These are phyloP conservation scores for Guaruba guarouba DNA, from an alignment of 2,113 vertebrate genomes.

Conservation along the genomic window DNA sequence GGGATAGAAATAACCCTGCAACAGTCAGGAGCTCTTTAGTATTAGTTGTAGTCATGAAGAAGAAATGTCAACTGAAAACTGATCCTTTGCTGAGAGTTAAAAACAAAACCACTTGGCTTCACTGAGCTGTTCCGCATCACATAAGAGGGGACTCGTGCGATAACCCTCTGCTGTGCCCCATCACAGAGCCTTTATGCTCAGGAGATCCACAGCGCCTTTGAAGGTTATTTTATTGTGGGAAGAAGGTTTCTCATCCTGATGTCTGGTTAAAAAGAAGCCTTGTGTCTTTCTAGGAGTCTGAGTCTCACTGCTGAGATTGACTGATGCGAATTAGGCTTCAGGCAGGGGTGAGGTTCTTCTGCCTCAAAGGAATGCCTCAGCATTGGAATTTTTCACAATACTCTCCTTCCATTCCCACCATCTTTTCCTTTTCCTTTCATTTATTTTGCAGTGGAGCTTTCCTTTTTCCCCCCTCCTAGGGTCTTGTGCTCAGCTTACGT, in stretches of 20 bases:
- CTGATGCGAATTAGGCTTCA: neutral
- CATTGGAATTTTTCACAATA: neutral
- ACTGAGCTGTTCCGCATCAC: neutral
- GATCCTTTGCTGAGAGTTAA: neutral
- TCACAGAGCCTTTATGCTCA: neutral
- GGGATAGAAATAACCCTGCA: neutral
- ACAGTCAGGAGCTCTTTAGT: neutral
- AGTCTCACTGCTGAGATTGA: neutral
- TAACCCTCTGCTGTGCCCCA: accelerated
- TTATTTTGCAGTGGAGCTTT: neutral
- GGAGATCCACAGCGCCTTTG: neutral
- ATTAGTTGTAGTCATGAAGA: neutral
- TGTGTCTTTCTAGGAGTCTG: neutral
- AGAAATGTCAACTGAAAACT: neutral
- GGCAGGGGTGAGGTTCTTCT: neutral
- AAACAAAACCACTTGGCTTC: neutral
- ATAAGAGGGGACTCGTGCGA: neutral
- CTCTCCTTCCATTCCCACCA: neutral
- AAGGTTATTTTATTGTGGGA: neutral
- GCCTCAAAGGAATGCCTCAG: neutral
- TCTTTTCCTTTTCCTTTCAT: neutral
- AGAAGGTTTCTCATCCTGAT: neutral
- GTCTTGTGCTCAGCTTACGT: neutral
- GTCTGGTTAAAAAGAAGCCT: neutral
- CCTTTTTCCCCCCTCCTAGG: neutral